Percentiles rank a stretch among this genome's conserved stretches.
phyloP scores from a whole-genome alignment of 2,797 vertebrate species.

The Brotula barbata region DNA sequence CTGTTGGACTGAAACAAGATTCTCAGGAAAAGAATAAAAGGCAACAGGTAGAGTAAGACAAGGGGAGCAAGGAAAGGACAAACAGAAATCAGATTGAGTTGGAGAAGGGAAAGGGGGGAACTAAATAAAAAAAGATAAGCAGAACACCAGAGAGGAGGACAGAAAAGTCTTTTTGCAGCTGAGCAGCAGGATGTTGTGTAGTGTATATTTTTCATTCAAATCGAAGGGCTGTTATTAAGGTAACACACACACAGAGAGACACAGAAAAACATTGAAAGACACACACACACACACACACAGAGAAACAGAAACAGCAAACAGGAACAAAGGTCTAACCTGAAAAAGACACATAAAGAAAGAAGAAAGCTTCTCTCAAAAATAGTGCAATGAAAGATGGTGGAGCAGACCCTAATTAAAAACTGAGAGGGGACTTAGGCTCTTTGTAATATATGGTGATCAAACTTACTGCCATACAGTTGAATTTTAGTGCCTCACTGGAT shows the following conservation, averaged over 20 bases:
- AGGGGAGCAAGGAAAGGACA: not conserved
- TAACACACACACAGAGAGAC: not conserved
- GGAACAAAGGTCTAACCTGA: not conserved
- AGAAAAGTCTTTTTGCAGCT: too few relatives aligned
- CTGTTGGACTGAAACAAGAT: not conserved
- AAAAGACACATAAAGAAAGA: not conserved
- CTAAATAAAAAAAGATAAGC: not conserved
- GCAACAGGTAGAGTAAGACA: slow-evolving; percentile 12
- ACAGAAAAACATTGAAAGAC: too few relatives aligned
- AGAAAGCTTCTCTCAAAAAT: too few relatives aligned
- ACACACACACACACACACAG: too few relatives aligned
- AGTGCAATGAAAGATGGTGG: too few relatives aligned
- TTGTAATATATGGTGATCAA: too few relatives aligned
- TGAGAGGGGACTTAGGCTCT: too few relatives aligned
- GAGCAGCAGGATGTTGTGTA: not conserved
- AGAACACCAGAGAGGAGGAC: slow-evolving; percentile 66
- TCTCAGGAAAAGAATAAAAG: slow-evolving; percentile 4
- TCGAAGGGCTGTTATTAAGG: not conserved
- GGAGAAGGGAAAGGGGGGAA: not conserved
- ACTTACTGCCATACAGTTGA: too few relatives aligned
- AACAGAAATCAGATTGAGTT: not conserved
- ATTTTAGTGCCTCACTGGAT: too few relatives aligned
- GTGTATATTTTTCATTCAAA: slow-evolving; percentile 5
- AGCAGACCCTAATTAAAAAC: too few relatives aligned
- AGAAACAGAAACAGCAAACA: too few relatives aligned